Evolutionary conservation across 1,140 invertebrate genomes (phyloP), one percentile per base, ranked within the genome.

Genomic region (Diorhabda elongata): DNA sequence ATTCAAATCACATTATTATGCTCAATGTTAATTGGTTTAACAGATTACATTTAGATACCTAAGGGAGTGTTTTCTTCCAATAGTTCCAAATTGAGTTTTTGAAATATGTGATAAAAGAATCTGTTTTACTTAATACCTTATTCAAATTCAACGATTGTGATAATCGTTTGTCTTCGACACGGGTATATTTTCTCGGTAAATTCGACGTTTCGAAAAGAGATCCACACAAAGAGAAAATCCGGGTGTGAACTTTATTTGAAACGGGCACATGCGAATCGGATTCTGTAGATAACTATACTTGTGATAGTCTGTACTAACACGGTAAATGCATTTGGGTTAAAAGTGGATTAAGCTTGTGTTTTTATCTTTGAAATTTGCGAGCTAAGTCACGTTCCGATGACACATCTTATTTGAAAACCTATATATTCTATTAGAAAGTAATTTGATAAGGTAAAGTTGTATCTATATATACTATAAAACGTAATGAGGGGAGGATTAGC

Each of bases 321-420:
- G 59, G 59, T 42, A 61, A 61, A 42, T 61, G 59, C 59, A 61
- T 61, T 61, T 61, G 41, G 59, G 59, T 61, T 61, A 61, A 61
- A 61, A 61, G 59, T 42, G 42, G 59, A 61, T 61, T 61, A 61
- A 43, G 59, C 3, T n/a, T 61, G 59, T 11, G 59, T 41, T 61
- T 61, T 61, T 61, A 61, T 9, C 26, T 42, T 61, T 64, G 6
- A 2, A 4, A n/a, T 52, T 8, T 52, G 6, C 47, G 47, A 8
- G 47, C 47, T 52, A 6, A 8, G 47, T 52, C 47, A 52, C 47
- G 47, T 52, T 52, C 47, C 6, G 47, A 6, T n/a, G n/a, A 6
- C 47, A 52, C n/a, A 52, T 52, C 47, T 52, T 52, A 4, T n/a
- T 52, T n/a, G 47, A n/a, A 52, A 52, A 52, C 6, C 47, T 52